phyloP scores from a whole-genome alignment of 2,113 vertebrate genomes.

The Neopipo cinnamomea region DNA sequence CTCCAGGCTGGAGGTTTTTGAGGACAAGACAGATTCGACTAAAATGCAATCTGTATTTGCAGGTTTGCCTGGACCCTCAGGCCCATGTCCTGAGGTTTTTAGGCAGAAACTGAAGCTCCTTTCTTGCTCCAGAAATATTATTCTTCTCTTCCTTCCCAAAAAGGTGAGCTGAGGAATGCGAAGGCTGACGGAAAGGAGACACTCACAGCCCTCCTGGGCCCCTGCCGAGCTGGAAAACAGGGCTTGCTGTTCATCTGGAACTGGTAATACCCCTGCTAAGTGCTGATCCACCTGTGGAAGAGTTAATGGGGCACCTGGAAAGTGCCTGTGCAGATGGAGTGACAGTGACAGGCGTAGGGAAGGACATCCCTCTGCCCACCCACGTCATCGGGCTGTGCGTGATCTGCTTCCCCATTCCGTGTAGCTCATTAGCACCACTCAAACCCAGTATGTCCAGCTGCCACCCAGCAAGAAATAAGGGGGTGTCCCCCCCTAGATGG shows the following conservation, averaged over 20 bases:
- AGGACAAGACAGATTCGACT: background rate
- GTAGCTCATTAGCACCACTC: accelerated
- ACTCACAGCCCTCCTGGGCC: no score
- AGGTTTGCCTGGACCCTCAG: background rate
- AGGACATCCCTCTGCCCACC: background rate
- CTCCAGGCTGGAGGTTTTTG: background rate
- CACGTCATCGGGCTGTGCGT: background rate
- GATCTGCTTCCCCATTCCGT: background rate
- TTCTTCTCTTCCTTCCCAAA: background rate
- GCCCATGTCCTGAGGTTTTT: accelerated
- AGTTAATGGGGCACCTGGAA: background rate
- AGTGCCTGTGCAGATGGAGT: background rate
- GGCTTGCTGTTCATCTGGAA: background rate
- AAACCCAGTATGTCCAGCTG: accelerated
- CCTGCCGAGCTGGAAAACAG: background rate
- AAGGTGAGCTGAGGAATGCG: background rate
- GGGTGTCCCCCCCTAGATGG: background rate
- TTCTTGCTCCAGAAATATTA: background rate
- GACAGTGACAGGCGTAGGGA: background rate
- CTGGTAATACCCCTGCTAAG: no score
- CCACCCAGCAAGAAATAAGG: background rate
- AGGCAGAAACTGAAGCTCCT: background rate
- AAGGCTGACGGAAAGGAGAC: background rate
- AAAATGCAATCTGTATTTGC: background rate
- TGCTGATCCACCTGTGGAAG: background rate